Evolutionary conservation across 2,888 invertebrate genomes (phyloP).

Genomic region (Cetonia aurata): DNA sequence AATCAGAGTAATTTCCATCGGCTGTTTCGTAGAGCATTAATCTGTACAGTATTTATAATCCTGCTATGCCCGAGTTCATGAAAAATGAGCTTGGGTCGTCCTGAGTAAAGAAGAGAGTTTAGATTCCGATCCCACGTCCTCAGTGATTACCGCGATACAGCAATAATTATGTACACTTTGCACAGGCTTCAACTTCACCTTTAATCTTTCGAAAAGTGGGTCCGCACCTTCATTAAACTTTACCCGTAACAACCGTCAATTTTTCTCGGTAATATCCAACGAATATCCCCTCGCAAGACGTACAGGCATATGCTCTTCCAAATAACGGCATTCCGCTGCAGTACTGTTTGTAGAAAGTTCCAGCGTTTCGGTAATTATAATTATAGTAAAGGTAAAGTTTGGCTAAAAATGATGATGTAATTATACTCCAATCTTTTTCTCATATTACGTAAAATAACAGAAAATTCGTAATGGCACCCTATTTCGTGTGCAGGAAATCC

Average conservation of each 20-base stretch:
- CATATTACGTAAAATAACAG: not conserved
- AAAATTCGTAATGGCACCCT: conserved; percentile 1
- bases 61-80: too few species aligned
- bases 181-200: not conserved
- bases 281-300: conserved; percentile 1
- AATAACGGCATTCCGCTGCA: not conserved
- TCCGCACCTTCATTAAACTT: conserved; percentile 14
- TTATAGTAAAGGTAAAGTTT: not conserved
- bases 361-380: conserved; percentile 9
- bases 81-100: too few species aligned
- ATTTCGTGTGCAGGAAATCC: not conserved
- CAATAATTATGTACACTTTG: too few species aligned
- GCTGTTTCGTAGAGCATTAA: too few species aligned
- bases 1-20: too few species aligned
- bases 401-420: conserved; percentile 1
- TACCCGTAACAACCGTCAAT: conserved; percentile 8
- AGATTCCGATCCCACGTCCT: too few species aligned
- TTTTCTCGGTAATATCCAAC: not conserved
- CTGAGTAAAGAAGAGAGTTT: too few species aligned
- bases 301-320: not conserved
- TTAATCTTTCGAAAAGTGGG: conserved; percentile 9
- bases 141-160: too few species aligned
- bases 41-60: too few species aligned
- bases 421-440: conserved; percentile 5
- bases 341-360: conserved; percentile 3